Base-by-base conservation (phyloP, 2,113 vertebrate genomes). In the Stictonetta naevosa region DNA sequence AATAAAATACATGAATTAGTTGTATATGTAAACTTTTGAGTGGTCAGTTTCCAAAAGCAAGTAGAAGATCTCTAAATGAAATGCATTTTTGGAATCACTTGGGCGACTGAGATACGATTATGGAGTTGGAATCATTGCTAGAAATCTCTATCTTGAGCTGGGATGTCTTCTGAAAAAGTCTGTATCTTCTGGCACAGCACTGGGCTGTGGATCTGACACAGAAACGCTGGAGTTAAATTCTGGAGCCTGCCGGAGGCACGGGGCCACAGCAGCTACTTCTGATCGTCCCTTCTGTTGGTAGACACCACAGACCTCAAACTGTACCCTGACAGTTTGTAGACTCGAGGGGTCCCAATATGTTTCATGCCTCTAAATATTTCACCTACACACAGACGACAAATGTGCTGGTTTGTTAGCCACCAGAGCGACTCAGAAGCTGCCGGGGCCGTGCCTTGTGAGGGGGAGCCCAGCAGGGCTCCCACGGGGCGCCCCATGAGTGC, bases 371-470 rank as follows among this genome's bases (percentile, higher is more conserved):
- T 74, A 33, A 40, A 42, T 50, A 38, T 34, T 72, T 58, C 25
- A 28, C 16, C 29, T 19, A 5, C 13, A 11, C 17, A 23, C 33
- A 6, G 53, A n/a, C 6, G 15, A 19, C 12, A 44, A 14, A 13
- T 0, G 3, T 38, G 16, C 44, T 34, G 44, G 14, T 22, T 59
- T 59, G 25, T 26, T 44, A 52, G 13, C 31, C 20, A 55, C 42
- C 68, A 33, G 15, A 73, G 17, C 28, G 62, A n/a, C 19, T 56
- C 13, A 38, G 56, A 62, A 58, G 17, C 29, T 2, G 1, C 22
- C 53, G 53, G 56, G 19, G 20, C 10, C 10, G 0, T 55, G 68
- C 55, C 31, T 29, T 46, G 13, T 40, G 67, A 12, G 0, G 0
- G 13, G 50, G 16, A 52, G 6, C 26, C 52, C 52, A 71, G 58